A percentile compares a stretch with the other conserved stretches of the same genome.
These are phyloP conservation scores for Labrus mixtus DNA, from an alignment of 2,113 vertebrate species.

Conservation along the genomic window DNA sequence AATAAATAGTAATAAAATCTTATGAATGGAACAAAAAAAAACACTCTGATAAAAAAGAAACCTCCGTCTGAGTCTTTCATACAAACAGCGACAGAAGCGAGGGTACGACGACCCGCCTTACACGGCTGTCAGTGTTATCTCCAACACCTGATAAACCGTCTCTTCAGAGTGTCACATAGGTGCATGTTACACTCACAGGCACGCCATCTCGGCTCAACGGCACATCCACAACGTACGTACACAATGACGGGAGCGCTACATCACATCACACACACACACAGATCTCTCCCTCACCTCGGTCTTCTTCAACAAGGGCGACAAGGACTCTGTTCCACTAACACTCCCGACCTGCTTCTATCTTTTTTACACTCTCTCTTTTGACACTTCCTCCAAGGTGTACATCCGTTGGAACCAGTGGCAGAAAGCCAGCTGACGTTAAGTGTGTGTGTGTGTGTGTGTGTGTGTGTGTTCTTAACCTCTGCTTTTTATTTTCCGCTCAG, in stretches of 20 bases:
- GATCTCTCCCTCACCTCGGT: conserved; percentile 54
- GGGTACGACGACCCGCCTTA: neutral
- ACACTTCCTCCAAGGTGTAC: conserved; percentile 12
- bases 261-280: conserved; percentile 16
- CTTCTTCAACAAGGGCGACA: conserved; percentile 34
- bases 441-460: neutral
- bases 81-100: neutral
- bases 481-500: conserved; percentile 35
- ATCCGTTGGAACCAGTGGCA: conserved; percentile 29
- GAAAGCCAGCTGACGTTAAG: conserved; percentile 11
- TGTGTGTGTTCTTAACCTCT: conserved; percentile 43
- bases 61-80: too few species aligned
- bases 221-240: neutral
- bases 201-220: conserved; percentile 40
- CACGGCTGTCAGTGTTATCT: conserved; percentile 44
- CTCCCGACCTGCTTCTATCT: conserved; percentile 8
- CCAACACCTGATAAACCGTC: conserved; percentile 53
- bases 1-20: too few species aligned
- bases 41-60: too few species aligned
- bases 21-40: too few species aligned
- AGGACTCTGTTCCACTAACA: conserved; percentile 23
- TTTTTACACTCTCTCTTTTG: neutral
- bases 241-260: neutral
- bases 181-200: conserved; percentile 43
- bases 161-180: conserved; percentile 46